phyloP scores from a whole-genome alignment of 2,797 vertebrate species.

The Anabacerthia variegaticeps region DNA sequence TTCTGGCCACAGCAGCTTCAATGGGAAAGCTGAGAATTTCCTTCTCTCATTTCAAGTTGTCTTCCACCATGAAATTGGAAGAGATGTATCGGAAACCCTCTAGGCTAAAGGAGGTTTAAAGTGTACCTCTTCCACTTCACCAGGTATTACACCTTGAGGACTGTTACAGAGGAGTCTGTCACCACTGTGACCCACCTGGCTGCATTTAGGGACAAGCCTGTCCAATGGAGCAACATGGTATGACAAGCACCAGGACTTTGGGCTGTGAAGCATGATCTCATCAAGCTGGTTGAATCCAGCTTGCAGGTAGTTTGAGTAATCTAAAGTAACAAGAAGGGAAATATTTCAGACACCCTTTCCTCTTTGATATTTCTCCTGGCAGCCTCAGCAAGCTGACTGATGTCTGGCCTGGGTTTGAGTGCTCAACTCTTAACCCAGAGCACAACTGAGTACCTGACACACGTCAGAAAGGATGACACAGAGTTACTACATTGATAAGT shows the following conservation, averaged over 20 bases:
- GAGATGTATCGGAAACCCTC: not conserved
- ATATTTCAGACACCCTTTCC: not conserved
- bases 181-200: not conserved
- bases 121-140: not conserved
- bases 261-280: not conserved
- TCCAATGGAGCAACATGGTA: not conserved
- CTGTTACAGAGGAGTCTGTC: not conserved
- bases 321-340: not conserved
- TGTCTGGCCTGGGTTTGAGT: not conserved
- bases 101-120: not conserved
- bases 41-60: not conserved
- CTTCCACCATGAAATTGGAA: not conserved
- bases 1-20: not conserved
- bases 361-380: not conserved
- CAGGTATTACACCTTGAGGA: not conserved
- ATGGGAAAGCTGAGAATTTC: not conserved
- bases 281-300: not conserved
- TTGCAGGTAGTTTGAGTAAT: not conserved
- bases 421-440: not conserved
- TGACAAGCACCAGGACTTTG: accelerated
- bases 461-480: accelerated
- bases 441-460: not conserved
- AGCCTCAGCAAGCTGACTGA: not conserved
- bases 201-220: not conserved
- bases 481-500: accelerated